phyloP scores from a whole-genome alignment of 2,797 vertebrate genomes.

The Ctenosaura bakeri region DNA sequence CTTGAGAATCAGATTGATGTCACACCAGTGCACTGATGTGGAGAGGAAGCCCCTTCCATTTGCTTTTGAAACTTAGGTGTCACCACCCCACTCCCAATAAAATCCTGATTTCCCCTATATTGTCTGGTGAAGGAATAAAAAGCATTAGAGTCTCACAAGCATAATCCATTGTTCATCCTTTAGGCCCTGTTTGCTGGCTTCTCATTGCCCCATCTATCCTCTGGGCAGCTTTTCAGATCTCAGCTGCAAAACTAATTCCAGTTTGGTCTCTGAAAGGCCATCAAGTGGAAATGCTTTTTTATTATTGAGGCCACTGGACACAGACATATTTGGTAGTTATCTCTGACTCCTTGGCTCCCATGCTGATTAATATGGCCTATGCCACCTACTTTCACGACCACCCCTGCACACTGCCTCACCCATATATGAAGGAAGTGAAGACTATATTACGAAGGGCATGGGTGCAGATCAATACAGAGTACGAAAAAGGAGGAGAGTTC shows the following conservation, averaged over 20 bases:
- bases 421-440: conserved; percentile 24
- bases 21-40: neutral
- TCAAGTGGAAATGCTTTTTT: conserved; percentile 26
- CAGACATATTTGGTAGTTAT: conserved; percentile 13
- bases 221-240: conserved; percentile 20
- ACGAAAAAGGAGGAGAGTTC: neutral
- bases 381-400: conserved; percentile 9
- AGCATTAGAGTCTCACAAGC: neutral
- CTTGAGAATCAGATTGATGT: neutral
- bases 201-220: conserved; percentile 24
- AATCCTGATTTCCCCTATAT: neutral
- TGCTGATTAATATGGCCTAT: conserved; percentile 33
- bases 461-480: conserved; percentile 18
- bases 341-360: conserved; percentile 22
- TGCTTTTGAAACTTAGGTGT: neutral
- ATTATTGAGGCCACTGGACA: conserved; percentile 21
- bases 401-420: neutral
- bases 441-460: conserved; percentile 7
- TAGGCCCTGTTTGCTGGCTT: neutral
- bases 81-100: neutral
- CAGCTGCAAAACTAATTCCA: conserved; percentile 34
- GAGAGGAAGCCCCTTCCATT: neutral
- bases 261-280: conserved; percentile 31
- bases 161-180: conserved; percentile 29
- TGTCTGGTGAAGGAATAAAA: conserved; percentile 5